Conservation (phyloP, 2,888 invertebrate species). For the Eilema sororculum region DNA sequence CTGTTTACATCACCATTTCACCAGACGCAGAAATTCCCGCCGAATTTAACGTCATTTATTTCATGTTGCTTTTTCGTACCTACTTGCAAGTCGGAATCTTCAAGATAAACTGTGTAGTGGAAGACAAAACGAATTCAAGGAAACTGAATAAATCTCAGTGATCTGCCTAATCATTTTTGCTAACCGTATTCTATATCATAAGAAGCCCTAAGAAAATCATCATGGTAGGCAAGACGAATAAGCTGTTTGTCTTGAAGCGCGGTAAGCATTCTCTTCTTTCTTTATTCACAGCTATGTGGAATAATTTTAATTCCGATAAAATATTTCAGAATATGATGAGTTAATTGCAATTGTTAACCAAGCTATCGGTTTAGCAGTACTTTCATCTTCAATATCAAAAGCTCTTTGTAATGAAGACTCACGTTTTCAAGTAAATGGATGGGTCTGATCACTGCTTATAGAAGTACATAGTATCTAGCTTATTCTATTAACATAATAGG, state of each 20-base stretch:
- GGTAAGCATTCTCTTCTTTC: slow-evolving; percentile 61
- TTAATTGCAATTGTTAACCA: slow-evolving; percentile 2
- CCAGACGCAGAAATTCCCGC: slow-evolving; percentile 17
- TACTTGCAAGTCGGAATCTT: neutral
- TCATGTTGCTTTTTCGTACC: neutral
- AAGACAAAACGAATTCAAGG: neutral
- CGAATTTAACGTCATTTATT: slow-evolving; percentile 18
- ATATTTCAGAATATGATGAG: neutral
- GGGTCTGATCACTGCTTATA: neutral
- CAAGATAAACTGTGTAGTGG: neutral
- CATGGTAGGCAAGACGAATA: slow-evolving; percentile 77
- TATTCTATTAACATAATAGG: too few species aligned
- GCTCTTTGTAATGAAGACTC: neutral
- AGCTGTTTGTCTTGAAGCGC: slow-evolving; percentile 80
- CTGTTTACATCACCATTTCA: neutral
- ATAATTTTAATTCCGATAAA: neutral
- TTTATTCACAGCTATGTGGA: neutral
- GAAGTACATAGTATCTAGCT: neutral
- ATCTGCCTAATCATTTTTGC: neutral
- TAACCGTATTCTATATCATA: neutral
- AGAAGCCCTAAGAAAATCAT: neutral
- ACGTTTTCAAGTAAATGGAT: neutral
- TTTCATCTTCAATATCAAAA: neutral
- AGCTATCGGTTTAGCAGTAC: neutral
- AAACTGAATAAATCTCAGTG: neutral